Conservation (phyloP, 2,888 invertebrate genomes). For the Chrysodeixis includens region DNA sequence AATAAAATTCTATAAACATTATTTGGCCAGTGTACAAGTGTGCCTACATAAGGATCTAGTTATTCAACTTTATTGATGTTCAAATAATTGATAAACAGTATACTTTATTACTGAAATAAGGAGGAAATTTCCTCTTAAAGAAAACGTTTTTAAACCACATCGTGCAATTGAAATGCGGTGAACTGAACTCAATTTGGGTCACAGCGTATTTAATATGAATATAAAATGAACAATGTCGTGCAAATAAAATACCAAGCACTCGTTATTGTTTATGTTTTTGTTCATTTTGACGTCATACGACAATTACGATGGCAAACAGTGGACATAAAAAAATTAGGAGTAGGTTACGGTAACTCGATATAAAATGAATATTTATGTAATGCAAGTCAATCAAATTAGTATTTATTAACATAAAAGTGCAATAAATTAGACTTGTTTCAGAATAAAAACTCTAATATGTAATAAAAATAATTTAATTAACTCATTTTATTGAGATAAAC, state of each 20-base stretch:
- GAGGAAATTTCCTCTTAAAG: background rate
- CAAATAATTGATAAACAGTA: too few species aligned
- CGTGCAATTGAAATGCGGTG: background rate
- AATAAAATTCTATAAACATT: background rate
- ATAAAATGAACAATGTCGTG: slow-evolving; percentile 20
- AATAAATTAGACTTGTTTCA: slow-evolving; percentile 31
- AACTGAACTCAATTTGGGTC: slow-evolving; percentile 1
- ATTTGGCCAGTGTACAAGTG: background rate
- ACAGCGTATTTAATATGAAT: background rate
- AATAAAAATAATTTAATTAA: slow-evolving; percentile 41
- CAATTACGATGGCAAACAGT: background rate
- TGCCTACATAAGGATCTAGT: too few species aligned
- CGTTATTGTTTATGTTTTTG: slow-evolving; percentile 10
- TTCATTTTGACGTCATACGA: slow-evolving; percentile 13
- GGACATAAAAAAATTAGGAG: background rate
- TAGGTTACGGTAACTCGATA: background rate
- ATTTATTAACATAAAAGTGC: slow-evolving; percentile 36
- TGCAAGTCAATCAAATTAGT: slow-evolving; percentile 40
- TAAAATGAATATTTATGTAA: slow-evolving; percentile 22
- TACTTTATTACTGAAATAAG: background rate
- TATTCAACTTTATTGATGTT: too few species aligned
- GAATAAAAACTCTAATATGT: slow-evolving; percentile 31
- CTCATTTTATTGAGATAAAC: slow-evolving; percentile 45
- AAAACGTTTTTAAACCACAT: background rate
- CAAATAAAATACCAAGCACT: slow-evolving; percentile 20